Percentiles rank a stretch among this genome's conserved stretches.
Evolutionary conservation across 2,888 invertebrate species (phyloP).

Genomic region (Brachyptera risi): DNA sequence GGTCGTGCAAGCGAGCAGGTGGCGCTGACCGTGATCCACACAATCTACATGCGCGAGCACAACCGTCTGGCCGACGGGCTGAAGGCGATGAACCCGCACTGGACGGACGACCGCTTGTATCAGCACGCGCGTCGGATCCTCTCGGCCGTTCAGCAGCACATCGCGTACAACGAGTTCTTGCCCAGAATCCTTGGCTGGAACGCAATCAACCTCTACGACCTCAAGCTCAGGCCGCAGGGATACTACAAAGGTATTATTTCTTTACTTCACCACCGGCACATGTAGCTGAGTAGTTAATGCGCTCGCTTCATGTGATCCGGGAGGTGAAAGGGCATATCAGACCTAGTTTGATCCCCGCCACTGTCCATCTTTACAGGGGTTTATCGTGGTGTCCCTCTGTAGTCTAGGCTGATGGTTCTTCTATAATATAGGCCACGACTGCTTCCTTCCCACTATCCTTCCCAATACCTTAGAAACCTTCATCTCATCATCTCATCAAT

Average conservation of each 20-base stretch:
- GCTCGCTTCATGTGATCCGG: too few relatives aligned
- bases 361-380: too few relatives aligned
- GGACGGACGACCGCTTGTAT: conserved; percentile 83
- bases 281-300: too few relatives aligned
- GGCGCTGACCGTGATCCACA: conserved; percentile 82
- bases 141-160: conserved; percentile 73
- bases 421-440: too few relatives aligned
- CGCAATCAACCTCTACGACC: conserved; percentile 79
- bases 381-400: too few relatives aligned
- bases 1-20: conserved; percentile 91
- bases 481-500: too few relatives aligned
- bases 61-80: conserved; percentile 79
- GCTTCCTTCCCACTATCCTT: too few relatives aligned
- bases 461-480: too few relatives aligned
- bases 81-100: conserved; percentile 78
- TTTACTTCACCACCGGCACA: too few relatives aligned
- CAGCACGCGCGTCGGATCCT: conserved; percentile 74
- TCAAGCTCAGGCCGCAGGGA: conserved; percentile 76
- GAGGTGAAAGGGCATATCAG: too few relatives aligned
- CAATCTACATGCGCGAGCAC: conserved; percentile 84
- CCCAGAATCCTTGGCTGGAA: conserved; percentile 89
- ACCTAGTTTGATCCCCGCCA: too few relatives aligned
- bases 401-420: too few relatives aligned
- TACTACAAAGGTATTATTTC: conserved; percentile 79
- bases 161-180: conserved; percentile 84